Evolutionary conservation across 2,113 vertebrate species (phyloP).

Genomic region (Abramis brama): DNA sequence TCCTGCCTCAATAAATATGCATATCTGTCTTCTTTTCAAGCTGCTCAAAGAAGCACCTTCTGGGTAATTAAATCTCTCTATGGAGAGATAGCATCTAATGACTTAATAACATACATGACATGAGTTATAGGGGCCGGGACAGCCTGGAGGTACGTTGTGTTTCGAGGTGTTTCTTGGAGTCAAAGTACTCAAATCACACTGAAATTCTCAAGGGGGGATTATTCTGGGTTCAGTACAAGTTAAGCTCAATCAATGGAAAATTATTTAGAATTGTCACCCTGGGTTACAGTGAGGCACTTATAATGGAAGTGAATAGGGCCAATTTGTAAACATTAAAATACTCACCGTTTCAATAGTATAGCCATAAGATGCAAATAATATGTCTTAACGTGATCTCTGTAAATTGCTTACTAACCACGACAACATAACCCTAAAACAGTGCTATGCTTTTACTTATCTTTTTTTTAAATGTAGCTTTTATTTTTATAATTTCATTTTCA

Average conservation of each 20-base stretch:
- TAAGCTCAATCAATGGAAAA: not conserved
- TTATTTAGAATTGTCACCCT: not conserved
- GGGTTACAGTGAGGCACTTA: not conserved
- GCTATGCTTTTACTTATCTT: too few species aligned
- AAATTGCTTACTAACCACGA: too few species aligned
- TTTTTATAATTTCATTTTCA: too few species aligned
- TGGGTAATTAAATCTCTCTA: slow-evolving; percentile 72
- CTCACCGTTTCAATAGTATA: too few species aligned
- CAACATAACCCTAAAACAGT: too few species aligned
- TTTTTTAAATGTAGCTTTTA: too few species aligned
- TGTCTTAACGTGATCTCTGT: too few species aligned
- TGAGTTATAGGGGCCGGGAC: slow-evolving; percentile 58
- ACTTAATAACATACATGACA: slow-evolving; percentile 74
- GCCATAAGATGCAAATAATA: too few species aligned
- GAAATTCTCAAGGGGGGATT: not conserved
- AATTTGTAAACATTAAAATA: too few species aligned
- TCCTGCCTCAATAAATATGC: slow-evolving; percentile 67
- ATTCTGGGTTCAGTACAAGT: not conserved
- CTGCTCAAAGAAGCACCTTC: slow-evolving; percentile 64
- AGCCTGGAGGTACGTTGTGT: slow-evolving; percentile 28
- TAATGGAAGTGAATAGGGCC: not conserved
- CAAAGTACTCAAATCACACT: not conserved
- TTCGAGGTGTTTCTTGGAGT: not conserved
- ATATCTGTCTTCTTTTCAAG: slow-evolving; percentile 61
- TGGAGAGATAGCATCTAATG: slow-evolving; percentile 73